Conservation (phyloP, 2,113 vertebrate genomes). For the Hoplias malabaricus region DNA sequence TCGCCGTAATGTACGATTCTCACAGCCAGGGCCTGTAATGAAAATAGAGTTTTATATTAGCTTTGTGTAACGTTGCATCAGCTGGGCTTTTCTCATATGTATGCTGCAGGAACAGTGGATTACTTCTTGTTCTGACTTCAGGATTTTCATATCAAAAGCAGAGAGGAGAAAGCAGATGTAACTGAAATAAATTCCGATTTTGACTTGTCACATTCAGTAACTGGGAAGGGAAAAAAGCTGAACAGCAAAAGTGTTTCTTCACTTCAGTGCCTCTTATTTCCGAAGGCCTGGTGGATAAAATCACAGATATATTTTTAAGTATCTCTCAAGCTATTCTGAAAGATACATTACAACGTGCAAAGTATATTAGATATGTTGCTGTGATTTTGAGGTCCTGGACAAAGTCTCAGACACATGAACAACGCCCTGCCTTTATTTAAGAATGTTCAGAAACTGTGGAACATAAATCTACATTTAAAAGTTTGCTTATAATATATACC, state of each 20-base stretch:
- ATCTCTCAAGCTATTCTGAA: not conserved
- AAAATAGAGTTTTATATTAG: not conserved
- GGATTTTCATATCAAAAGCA: not conserved
- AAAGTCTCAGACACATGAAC: no score
- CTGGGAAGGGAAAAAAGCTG: not conserved
- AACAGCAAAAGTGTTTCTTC: not conserved
- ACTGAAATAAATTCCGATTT: not conserved
- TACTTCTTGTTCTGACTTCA: not conserved
- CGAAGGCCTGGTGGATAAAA: not conserved
- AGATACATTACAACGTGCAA: not conserved
- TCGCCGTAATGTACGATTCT: constrained; percentile 16
- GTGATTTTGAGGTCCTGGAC: no score
- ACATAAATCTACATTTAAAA: no score
- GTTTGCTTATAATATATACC: no score
- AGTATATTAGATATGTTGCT: no score
- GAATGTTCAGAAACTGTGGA: no score
- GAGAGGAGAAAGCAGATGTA: not conserved
- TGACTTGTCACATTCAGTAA: not conserved
- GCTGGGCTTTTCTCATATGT: not conserved
- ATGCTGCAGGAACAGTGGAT: not conserved
- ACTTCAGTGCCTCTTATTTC: not conserved
- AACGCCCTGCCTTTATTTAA: no score
- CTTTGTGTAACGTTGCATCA: not conserved
- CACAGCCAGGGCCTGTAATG: not conserved
- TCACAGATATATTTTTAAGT: not conserved